Conservation (phyloP, 2,888 invertebrate genomes). For the Marronus borbonicus region DNA sequence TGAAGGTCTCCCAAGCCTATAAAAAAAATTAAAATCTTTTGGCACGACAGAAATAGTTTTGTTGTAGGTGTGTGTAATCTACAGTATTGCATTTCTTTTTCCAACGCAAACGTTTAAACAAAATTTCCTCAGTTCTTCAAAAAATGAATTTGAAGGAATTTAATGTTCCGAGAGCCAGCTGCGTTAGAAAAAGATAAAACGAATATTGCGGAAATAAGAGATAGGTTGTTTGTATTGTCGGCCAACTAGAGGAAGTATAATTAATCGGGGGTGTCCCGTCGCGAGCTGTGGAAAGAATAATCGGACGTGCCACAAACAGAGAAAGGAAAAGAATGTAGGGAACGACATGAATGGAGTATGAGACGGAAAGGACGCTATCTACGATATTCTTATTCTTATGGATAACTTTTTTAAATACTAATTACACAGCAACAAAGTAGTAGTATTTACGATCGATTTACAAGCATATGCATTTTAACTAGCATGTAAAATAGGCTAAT, state of each 20-base stretch:
- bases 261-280: constrained; percentile 38
- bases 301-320: constrained; percentile 31
- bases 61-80: no score
- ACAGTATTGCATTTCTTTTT: no score
- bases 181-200: neutral
- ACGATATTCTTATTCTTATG: neutral
- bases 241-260: constrained; percentile 18
- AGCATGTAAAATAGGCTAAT: constrained; percentile 53
- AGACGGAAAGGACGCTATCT: no score
- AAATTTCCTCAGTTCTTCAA: neutral
- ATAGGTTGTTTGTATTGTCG: constrained; percentile 36
- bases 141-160: constrained; percentile 20
- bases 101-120: no score
- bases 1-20: no score
- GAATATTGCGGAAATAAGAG: constrained; percentile 28
- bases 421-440: neutral
- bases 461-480: constrained; percentile 29
- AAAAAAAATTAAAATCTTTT: no score
- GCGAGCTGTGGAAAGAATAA: constrained; percentile 25
- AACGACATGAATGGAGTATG: neutral
- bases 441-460: no score
- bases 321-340: neutral
- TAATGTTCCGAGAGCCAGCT: neutral
- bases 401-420: neutral
- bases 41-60: no score